A percentile compares a stretch with the other conserved stretches of the same genome.
Evolutionary conservation across 2,113 vertebrate species (phyloP).

Genomic region (Myrmecobius fasciatus): DNA sequence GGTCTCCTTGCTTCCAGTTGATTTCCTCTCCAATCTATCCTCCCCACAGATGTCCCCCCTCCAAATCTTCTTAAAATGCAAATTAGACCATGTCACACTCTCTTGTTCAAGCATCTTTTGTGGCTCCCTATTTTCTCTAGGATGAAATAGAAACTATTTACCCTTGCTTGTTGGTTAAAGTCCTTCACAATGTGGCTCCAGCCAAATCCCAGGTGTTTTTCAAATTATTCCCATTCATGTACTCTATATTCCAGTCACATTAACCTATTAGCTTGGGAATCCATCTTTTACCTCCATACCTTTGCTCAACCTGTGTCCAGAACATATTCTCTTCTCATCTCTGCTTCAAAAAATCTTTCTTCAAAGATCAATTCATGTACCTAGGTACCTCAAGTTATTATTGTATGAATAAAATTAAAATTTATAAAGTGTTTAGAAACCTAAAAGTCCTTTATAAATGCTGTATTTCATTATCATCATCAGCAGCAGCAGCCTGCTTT

Average conservation of each 20-base stretch:
- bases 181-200: not conserved
- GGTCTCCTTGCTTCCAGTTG: not conserved
- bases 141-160: not conserved
- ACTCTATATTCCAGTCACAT: not conserved
- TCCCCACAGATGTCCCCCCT: not conserved
- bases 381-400: constrained; percentile 12
- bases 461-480: not conserved
- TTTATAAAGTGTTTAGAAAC: not conserved
- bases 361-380: not conserved
- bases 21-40: not conserved
- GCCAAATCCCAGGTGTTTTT: not conserved
- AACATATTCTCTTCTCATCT: not conserved
- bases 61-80: not conserved
- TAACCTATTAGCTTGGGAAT: not conserved
- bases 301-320: not conserved
- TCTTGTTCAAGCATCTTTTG: not conserved
- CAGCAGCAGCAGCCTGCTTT: not conserved
- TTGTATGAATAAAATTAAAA: not conserved
- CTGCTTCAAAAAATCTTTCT: not conserved
- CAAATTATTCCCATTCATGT: not conserved
- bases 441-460: constrained; percentile 1
- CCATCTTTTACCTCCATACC: not conserved
- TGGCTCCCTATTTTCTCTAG: not conserved
- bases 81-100: not conserved
- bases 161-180: not conserved